Evolutionary conservation across 2,113 vertebrate species (phyloP).

Genomic region (Montifringilla adamsi): DNA sequence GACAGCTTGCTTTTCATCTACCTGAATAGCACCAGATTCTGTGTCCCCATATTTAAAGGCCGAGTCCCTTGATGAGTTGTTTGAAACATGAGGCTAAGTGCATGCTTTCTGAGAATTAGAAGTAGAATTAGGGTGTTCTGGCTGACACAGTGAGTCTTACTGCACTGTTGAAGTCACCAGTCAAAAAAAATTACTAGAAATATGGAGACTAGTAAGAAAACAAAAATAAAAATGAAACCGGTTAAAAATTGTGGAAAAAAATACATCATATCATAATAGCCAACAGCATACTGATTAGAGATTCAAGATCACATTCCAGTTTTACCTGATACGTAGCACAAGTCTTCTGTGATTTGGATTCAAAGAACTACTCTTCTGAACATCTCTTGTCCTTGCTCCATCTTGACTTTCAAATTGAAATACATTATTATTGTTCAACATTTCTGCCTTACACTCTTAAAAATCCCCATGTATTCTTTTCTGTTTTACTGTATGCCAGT

Average conservation of each 20-base stretch:
- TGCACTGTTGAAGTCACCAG: neutral
- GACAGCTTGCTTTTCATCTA: neutral
- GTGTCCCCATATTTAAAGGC: neutral
- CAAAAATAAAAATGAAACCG: neutral
- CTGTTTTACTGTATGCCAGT: neutral
- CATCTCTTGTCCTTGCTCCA: neutral
- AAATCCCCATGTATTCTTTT: neutral
- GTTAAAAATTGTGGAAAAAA: neutral
- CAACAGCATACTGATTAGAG: neutral
- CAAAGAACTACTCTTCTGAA: neutral
- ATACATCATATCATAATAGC: neutral
- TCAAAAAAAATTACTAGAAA: neutral
- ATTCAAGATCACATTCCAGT: neutral
- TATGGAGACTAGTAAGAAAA: neutral
- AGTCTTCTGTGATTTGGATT: neutral
- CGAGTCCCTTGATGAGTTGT: neutral
- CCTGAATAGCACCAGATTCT: neutral
- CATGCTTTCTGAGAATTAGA: neutral
- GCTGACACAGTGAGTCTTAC: neutral
- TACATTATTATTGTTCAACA: neutral
- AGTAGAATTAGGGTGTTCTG: neutral
- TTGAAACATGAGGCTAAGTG: neutral
- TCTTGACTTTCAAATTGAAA: conserved; percentile 1
- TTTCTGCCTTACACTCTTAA: neutral
- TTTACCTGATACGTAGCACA: neutral